Base-by-base conservation (phyloP, 2,888 invertebrate genomes). In the Parnassius smintheus region DNA sequence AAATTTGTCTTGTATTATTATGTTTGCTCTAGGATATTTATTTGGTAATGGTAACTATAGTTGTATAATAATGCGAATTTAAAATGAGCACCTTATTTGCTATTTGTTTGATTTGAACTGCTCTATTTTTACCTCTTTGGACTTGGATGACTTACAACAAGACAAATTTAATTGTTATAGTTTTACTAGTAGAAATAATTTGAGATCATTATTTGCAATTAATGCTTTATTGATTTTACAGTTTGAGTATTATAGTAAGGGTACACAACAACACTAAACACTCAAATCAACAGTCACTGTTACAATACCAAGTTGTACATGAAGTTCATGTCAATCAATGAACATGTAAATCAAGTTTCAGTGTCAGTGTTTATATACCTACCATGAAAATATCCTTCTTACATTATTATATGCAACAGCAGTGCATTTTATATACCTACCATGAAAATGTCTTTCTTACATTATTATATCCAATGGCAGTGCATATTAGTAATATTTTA, bases 381-480 rank as follows among this genome's bases (percentile, higher is more conserved):
- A 25, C 25, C 4, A 25, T 25, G 7, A 25, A 7, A 25, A 7
- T 25, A 25, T 3, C 25, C 3, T n/a, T 25, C 25, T 25, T 66
- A 67, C 59, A 66, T 68, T 63, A 67, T 65, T 64, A 65, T 73
- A 75, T 72, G 76, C 77, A 80, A 76, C 80, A 81, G 82, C 82
- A 82, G 82, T 81, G 80, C 77, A 4, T 35, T 7, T 35, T 35
- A 25, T 25, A 25, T 25, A 35, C 7, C 35, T 35, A 35, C 35
- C 7, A 35, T 35, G 7, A 35, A 7, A 35, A 7, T 35, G 7
- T 4, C 35, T 7, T 18, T 35, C 35, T 35, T 66, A 67, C 59
- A 66, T 68, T 63, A 67, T 65, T 64, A 65, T 73, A 75, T 72
- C 76, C 77, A 80, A 76, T 80, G 82, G 82, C 82, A 82, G 82